These are phyloP conservation scores for Thysanoteuthis rhombus DNA, from an alignment of 2,888 invertebrate species.

Conservation along the genomic window DNA sequence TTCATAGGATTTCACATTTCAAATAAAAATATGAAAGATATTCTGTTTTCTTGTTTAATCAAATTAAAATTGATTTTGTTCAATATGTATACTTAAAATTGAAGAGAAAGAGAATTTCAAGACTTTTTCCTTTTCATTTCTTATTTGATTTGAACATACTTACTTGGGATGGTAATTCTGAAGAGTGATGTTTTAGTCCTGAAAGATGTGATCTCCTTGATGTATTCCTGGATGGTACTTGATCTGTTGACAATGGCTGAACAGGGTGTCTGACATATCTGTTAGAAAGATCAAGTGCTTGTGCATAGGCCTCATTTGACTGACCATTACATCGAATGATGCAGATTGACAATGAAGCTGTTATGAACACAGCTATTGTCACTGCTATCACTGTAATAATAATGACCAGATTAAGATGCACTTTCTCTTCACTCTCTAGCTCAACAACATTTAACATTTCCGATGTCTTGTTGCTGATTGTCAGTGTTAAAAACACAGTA, in stretches of 20 bases:
- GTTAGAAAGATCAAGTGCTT: background rate
- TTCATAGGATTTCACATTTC: too few relatives aligned
- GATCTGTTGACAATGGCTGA: background rate
- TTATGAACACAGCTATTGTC: background rate
- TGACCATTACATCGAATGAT: background rate
- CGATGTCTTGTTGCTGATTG: background rate
- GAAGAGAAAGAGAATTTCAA: too few relatives aligned
- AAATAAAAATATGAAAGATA: too few relatives aligned
- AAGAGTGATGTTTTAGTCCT: background rate
- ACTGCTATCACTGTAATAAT: background rate
- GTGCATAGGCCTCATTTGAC: background rate
- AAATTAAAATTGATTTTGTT: too few relatives aligned
- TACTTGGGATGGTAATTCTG: background rate
- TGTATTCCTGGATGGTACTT: background rate
- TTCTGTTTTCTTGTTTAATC: too few relatives aligned
- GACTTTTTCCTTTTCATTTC: too few relatives aligned
- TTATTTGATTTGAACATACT: too few relatives aligned
- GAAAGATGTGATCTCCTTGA: background rate
- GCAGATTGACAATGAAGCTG: background rate
- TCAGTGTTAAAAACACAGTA: background rate
- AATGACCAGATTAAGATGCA: too few relatives aligned
- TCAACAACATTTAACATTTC: background rate
- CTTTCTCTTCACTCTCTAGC: too few relatives aligned
- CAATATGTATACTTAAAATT: too few relatives aligned
- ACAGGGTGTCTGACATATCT: background rate